Base-by-base conservation (phyloP, 1,140 invertebrate genomes). In the Procambarus clarkii region DNA sequence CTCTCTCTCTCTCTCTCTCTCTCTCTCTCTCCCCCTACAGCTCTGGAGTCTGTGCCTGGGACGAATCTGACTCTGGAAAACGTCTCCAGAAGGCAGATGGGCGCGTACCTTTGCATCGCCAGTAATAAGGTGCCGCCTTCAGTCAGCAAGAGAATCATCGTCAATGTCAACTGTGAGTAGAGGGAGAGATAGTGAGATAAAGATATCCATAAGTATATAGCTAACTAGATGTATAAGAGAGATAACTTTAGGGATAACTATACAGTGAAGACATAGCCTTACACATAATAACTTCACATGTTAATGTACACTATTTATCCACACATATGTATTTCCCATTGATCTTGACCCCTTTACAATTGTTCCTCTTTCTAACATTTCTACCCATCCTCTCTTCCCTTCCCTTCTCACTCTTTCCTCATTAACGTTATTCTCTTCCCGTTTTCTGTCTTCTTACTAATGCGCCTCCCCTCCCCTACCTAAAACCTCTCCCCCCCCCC, bases 81-180 rank as follows among this genome's bases (percentile, higher is more conserved):
- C 2, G 87, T 89, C 24, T 74, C 78, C 45, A 69, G 87, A 64
- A 89, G 81, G n/a, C 97, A 98, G 95, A 98, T 98, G 97, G 97
- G 97, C 77, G 96, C 97, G 45, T 98, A 97, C 94, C 96, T 98
- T 91, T 98, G 97, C 95, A 98, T 98, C 93, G 97, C 97, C 48
- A 97, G 96, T 93, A 98, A 98, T 94, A 97, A 98, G 94, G 97
- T 98, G 45, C 97, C 97, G 89, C 97, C 97, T 48, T 97, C 97
- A 18, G 97, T 98, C 93, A 98, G 97, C 95, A 98, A 98, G 94
- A 95, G 97, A 93, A 97, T 98, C 92, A 97, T 96, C 78, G 95
- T 98, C 74, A 97, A 97, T 94, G 97, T 98, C 85, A 97, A 98
- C 94, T 98, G 97, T 98, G 95, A 97, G 97, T 96, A 18, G 50